phyloP scores from a whole-genome alignment of 2,797 vertebrate genomes.

The Coranthus polyacanthus region DNA sequence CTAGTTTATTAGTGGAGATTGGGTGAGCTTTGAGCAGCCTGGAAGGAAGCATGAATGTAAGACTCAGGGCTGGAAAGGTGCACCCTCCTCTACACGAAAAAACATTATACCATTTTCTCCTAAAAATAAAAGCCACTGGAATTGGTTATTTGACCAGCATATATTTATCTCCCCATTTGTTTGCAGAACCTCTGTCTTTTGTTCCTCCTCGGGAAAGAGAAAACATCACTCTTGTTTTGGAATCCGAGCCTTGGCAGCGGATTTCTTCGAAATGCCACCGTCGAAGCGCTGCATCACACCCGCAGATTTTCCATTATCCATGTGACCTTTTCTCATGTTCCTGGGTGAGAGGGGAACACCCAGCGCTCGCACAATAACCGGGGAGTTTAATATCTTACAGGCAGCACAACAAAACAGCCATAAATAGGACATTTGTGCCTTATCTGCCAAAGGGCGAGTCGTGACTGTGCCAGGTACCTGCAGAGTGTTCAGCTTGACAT shows the following conservation, averaged over 20 bases:
- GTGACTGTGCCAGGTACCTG: slow-evolving; percentile 46
- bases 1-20: too few species aligned
- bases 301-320: slow-evolving; percentile 32
- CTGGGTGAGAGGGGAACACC: slow-evolving; percentile 22
- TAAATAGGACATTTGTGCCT: slow-evolving; percentile 48
- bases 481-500: slow-evolving; percentile 44
- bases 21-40: too few species aligned
- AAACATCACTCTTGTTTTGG: neutral
- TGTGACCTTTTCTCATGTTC: slow-evolving; percentile 33
- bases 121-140: too few species aligned
- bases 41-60: too few species aligned
- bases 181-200: too few species aligned
- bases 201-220: too few species aligned
- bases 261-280: slow-evolving; percentile 47
- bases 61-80: too few species aligned
- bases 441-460: slow-evolving; percentile 32
- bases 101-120: too few species aligned
- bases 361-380: slow-evolving; percentile 43
- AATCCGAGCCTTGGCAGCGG: slow-evolving; percentile 12
- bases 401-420: slow-evolving; percentile 36
- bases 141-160: too few species aligned
- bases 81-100: too few species aligned
- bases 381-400: slow-evolving; percentile 21
- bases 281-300: neutral
- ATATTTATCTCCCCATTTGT: too few species aligned